Conservation (phyloP, 2,888 invertebrate genomes). For the Zaprionus obscuricornis region DNA sequence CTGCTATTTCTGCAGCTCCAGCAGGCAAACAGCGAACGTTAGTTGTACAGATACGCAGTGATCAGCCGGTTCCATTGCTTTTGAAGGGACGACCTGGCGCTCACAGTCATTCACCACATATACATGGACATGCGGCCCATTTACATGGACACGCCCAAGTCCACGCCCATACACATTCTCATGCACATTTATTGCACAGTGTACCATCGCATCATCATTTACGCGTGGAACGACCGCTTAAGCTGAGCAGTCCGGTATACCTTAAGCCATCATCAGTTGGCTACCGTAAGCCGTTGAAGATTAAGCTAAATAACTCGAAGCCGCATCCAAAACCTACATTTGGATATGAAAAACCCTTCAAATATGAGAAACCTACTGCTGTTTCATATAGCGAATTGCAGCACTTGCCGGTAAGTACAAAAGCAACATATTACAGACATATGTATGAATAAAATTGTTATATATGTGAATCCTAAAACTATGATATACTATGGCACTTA, state of each 20-base stretch:
- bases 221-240: constrained; percentile 58
- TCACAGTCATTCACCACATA: constrained; percentile 37
- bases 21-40: constrained; percentile 76
- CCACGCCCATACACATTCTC: constrained; percentile 41
- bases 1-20: constrained; percentile 6
- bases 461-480: neutral
- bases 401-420: constrained; percentile 77
- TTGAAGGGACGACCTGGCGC: constrained; percentile 74
- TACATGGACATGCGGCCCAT: constrained; percentile 29
- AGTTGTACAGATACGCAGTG: constrained; percentile 82
- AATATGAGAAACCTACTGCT: constrained; percentile 80
- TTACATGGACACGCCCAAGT: constrained; percentile 46
- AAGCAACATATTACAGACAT: neutral
- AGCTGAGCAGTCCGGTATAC: constrained; percentile 60
- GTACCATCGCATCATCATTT: constrained; percentile 45
- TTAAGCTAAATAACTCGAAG: constrained; percentile 78
- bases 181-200: constrained; percentile 45
- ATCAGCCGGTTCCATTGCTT: constrained; percentile 80
- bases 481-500: constrained; percentile 11
- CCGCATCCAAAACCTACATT: constrained; percentile 65
- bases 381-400: constrained; percentile 72
- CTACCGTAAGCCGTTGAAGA: constrained; percentile 79
- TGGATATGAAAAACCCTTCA: constrained; percentile 79
- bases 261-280: constrained; percentile 49
- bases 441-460: too few species aligned